Base-by-base conservation (phyloP, 2,113 vertebrate genomes). In the Smithornis capensis region DNA sequence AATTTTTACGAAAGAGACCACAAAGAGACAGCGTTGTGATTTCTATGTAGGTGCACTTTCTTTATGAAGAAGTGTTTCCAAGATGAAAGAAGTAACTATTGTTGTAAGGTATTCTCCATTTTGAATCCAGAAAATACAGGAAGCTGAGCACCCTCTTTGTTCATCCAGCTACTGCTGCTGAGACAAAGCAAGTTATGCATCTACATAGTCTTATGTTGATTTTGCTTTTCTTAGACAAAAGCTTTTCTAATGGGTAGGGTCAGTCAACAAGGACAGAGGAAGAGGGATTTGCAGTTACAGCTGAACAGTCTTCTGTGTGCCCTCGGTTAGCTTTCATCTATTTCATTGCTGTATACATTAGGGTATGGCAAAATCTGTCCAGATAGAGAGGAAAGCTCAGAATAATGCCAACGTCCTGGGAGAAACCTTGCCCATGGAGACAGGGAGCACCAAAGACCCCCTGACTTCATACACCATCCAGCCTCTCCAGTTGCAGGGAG, bases 281-380 rank as follows among this genome's bases (percentile, higher is more conserved):
- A 98, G 94, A 94, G 67, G 89, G 71, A 79, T 95, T 95, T 83
- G 89, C 83, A 94, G 91, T 94, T 86, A 89, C 85, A 95, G 77
- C 94, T 94, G 90, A 91, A 90, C 67, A 94, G 91, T 64, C 83
- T 95, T 62, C 84, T 94, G 84, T 6, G 2, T 92, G 88, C 78
- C 55, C 87, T 92, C 95, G 89, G 87, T 90, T 86, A 95, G 93
- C 93, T 97, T 97, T 95, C 91, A 94, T 96, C 97, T 94, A 11
- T 90, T 95, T 95, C 81, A 52, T 31, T 92, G 92, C 82, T 83
- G 83, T 94, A 68, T 96, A 94, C 73, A n/a, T 70, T 87, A 71
- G 33, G 31, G 33, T 77, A 31, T 87, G 87, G 91, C 6, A 29
- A 94, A 96, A 92, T 83, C 73, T 53, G 71, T 73, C 52, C 14